A percentile compares a stretch with the other conserved stretches of the same genome.
Evolutionary conservation across 1,140 invertebrate species (phyloP).

Genomic region (Homarus americanus): DNA sequence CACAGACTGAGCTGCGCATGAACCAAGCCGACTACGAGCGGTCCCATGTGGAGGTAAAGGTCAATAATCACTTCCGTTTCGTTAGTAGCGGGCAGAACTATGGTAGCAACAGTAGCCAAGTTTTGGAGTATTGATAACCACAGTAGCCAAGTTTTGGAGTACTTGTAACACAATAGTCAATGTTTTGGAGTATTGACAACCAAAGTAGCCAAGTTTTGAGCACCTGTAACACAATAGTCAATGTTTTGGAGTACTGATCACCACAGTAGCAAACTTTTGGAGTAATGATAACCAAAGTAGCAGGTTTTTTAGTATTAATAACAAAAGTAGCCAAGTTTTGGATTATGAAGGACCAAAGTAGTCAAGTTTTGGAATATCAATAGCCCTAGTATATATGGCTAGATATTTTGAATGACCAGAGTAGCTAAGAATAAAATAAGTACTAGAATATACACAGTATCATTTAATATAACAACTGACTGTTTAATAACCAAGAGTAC

Average conservation of each 20-base stretch:
- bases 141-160: background rate
- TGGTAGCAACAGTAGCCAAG: constrained; percentile 18
- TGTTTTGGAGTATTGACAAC: background rate
- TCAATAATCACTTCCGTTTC: constrained; percentile 50
- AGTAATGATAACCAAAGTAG: background rate
- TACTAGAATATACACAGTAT: too few species aligned
- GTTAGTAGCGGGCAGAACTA: constrained; percentile 56
- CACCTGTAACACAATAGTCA: background rate
- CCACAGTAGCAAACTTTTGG: background rate
- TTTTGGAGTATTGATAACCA: background rate
- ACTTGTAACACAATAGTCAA: background rate
- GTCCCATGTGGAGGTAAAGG: constrained; percentile 84
- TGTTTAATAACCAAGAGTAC: too few species aligned
- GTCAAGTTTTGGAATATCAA: background rate
- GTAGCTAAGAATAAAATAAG: too few species aligned
- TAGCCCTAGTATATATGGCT: too few species aligned
- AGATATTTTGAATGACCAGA: too few species aligned
- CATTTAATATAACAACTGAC: too few species aligned
- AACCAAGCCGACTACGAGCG: constrained; percentile 91
- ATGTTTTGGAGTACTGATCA: background rate
- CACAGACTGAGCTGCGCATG: constrained; percentile 85
- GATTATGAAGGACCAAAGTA: background rate
- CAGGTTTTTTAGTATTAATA: background rate
- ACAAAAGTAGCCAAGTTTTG: background rate
- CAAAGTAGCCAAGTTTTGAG: background rate